Base-by-base conservation (phyloP, 2,888 invertebrate genomes). In the Metopia argyrocephala region DNA sequence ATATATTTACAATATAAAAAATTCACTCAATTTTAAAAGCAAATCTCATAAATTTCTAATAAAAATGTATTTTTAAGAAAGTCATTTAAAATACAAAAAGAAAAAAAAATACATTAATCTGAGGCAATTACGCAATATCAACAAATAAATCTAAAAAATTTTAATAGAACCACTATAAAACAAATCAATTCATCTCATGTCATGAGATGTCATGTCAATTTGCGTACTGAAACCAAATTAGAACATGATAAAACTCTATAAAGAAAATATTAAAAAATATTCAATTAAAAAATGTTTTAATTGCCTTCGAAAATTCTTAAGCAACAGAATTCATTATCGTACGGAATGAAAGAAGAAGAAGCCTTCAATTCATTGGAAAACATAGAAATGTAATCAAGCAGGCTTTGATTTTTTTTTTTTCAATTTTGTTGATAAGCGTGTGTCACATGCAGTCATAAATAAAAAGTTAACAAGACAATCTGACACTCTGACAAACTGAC, bases 391-490 rank as follows among this genome's bases (percentile, higher is more conserved):
- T n/a, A n/a, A n/a, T 50, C 59, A 56, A 70, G 46, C 28, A 62
- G 18, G 66, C 70, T 45, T 66, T 75, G 70, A 74, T 78, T 71
- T 15, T 54, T 78, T 66, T n/a, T n/a, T n/a, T n/a, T n/a, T n/a
- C n/a, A n/a, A n/a, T n/a, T n/a, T n/a, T n/a, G n/a, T n/a, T 75
- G 81, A 81, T 81, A 75, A 78, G 74, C 78, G 78, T 70, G 74
- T 81, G 81, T 75, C 81, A 81, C 78, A 75, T 74, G 61, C 78
- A 81, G 81, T 70, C 78, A 78, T 81, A 81, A 81, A 81, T 74
- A 78, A 73, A 69, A 70, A 70, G 69, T 48, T 21, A 81, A 81
- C 74, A 74, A 81, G 78, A 76, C 71, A 76, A 59, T 21, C 65
- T 15, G 38, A 38, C 38, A 38, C 9, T 12, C 65, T 38, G 61